These are phyloP conservation scores for Coelopa frigida DNA, from an alignment of 1,140 invertebrate genomes.

Conservation along the genomic window DNA sequence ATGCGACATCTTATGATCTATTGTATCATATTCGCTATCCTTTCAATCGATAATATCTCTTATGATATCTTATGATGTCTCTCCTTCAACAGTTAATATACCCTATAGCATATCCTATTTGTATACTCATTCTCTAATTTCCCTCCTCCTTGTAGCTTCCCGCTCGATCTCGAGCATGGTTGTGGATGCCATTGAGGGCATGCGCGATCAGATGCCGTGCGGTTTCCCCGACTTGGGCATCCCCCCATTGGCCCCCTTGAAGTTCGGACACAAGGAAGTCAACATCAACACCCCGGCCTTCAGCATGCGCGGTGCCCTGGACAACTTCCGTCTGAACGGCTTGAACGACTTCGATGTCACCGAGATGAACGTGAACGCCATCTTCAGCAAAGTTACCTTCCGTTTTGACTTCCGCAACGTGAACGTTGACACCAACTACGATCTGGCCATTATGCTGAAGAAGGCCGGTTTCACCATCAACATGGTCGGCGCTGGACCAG, in stretches of 20 bases:
- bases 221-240: constrained; percentile 32
- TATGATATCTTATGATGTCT: too few species aligned
- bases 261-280: constrained; percentile 25
- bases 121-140: too few species aligned
- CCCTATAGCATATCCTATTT: too few species aligned
- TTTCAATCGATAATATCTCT: too few species aligned
- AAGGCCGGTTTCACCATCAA: constrained; percentile 39
- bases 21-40: not conserved
- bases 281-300: constrained; percentile 26
- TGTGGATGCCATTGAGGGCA: constrained; percentile 20
- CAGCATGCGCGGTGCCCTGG: constrained; percentile 24
- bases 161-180: constrained; percentile 30
- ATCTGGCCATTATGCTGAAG: constrained; percentile 27
- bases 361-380: constrained; percentile 37
- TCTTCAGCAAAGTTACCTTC: constrained; percentile 38
- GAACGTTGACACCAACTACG: constrained; percentile 35
- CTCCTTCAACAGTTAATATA: too few species aligned
- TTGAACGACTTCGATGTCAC: constrained; percentile 37
- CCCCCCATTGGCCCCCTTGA: constrained; percentile 35
- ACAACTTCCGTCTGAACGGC: constrained; percentile 38
- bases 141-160: constrained; percentile 2
- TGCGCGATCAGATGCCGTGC: constrained; percentile 38
- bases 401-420: constrained; percentile 32
- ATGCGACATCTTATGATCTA: too few species aligned
- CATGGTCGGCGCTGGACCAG: constrained; percentile 31